Base-by-base conservation (phyloP, 2,888 invertebrate genomes). In the Cacoxenus indagator region DNA sequence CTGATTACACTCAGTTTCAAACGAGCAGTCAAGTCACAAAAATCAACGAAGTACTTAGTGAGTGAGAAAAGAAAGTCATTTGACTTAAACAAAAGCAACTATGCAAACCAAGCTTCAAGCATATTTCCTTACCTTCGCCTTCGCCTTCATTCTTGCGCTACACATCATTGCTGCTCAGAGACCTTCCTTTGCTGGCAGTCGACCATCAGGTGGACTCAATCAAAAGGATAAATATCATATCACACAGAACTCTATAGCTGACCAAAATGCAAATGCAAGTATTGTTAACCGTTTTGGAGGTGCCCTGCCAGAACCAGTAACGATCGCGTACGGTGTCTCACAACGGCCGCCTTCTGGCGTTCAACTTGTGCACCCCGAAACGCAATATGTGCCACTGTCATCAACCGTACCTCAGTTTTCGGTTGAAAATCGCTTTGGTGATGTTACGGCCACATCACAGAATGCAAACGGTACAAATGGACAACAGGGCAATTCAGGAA, bases 131-230 rank as follows among this genome's bases (percentile, higher is more conserved):
- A 51, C 22, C 5, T 17, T 19, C n/a, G n/a, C n/a, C n/a, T n/a
- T n/a, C n/a, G n/a, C n/a, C n/a, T n/a, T n/a, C n/a, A n/a, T n/a
- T n/a, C n/a, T n/a, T n/a, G n/a, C n/a, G 14, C 24, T 68, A 6
- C 48, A 73, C 22, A 17, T 67, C 31, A 43, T 67, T 27, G 55
- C 31, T 66, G 82, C 80, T 8, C 93, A 93, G 84, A 89, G 93
- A 26, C 91, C 93, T 0, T 90, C 90, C 61, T 94, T 92, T 81
- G 93, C 93, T 4, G 91, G 91, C 8, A 78, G 86, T 0, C 86
- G 89, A 6, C 90, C 91, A 0, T 89, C 91, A 0, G 91, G 91
- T 22, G 92, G 92, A n/a, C 78, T 84, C 17, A 83, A 68, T 51
- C 90, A 90, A 72, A 93, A 92, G 67, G 89, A 89, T 59, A 87